phyloP scores from a whole-genome alignment of 2,113 vertebrate genomes.

The Balaenoptera acutorostrata region DNA sequence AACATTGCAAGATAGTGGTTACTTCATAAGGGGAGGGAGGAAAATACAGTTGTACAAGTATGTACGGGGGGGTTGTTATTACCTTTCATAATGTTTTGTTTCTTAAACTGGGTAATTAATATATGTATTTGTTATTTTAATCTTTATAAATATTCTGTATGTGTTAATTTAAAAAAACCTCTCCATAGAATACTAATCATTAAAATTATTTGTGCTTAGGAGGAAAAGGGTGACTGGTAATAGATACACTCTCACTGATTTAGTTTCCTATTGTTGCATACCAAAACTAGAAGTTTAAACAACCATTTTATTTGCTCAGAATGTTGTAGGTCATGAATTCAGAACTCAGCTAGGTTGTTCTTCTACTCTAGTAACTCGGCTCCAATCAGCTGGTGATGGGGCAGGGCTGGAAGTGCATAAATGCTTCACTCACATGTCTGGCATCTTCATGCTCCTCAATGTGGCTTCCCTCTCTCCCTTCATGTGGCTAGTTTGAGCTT shows the following conservation, averaged over 20 bases:
- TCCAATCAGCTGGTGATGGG: neutral
- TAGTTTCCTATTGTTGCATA: neutral
- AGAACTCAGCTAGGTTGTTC: neutral
- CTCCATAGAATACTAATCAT: neutral
- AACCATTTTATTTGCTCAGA: neutral
- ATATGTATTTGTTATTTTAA: neutral
- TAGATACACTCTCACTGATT: neutral
- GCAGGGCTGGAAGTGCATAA: too few relatives aligned
- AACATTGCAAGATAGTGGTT: neutral
- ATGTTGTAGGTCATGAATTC: neutral
- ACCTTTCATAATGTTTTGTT: neutral
- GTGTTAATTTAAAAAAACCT: neutral
- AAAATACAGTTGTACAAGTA: neutral
- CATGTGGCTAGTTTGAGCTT: neutral
- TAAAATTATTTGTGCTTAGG: conserved; percentile 1
- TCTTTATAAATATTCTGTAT: neutral
- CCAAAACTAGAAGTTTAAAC: neutral
- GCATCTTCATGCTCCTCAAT: neutral
- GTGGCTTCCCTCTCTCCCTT: neutral
- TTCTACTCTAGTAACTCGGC: neutral
- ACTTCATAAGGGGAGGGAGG: neutral
- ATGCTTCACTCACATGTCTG: neutral
- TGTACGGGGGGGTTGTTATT: neutral
- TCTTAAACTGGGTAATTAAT: neutral
- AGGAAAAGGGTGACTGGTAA: neutral